Base-by-base conservation (phyloP, 2,113 vertebrate species). In the Suncus etruscus region DNA sequence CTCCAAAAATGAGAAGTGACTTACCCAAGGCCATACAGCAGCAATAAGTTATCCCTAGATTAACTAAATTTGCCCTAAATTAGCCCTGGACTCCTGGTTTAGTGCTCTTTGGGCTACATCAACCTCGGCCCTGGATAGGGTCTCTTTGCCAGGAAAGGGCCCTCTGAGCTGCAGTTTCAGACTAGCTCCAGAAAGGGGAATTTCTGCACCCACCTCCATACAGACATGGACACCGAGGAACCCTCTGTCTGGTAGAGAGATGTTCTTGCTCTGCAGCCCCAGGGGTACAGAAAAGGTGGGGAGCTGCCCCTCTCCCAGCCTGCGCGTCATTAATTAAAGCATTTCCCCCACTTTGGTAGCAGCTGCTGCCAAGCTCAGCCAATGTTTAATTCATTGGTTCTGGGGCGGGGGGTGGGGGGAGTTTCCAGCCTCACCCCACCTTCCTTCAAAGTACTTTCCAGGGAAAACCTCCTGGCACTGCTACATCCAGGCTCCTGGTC, bases 341-440 rank as follows among this genome's bases (percentile, higher is more conserved):
- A 73, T 87, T 61, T 94, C 58, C 95, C 95, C 93, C 47, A 93
- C 91, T 91, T 48, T 50, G 89, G 95, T 70, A 92, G 87, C 94
- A 95, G 80, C 89, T 86, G 95, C 87, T 97, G 93, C n/a, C 65
- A 93, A 96, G 81, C 89, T 29, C 48, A 47, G 79, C 32, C 77
- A 95, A 97, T 96, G 95, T 96, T 97, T 97, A 96, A 97, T 97
- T 95, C 85, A 93, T 95, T 32, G n/a, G 70, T 83, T 84, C 94
- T 1, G 45, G 39, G 73, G 76, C 72, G 29, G 90, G 65, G 18
- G 51, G 48, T 87, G 11, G 16, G 16, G 58, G 58, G 58, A 39
- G 39, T 20, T 20, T 50, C 32, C 22, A 15, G 4, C 61, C 3
- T 84, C 31, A 74, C 69, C 39, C 14, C 74, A 6, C 89, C 94